Conservation (phyloP, 2,797 vertebrate species). For the Eulemur albifrons region DNA sequence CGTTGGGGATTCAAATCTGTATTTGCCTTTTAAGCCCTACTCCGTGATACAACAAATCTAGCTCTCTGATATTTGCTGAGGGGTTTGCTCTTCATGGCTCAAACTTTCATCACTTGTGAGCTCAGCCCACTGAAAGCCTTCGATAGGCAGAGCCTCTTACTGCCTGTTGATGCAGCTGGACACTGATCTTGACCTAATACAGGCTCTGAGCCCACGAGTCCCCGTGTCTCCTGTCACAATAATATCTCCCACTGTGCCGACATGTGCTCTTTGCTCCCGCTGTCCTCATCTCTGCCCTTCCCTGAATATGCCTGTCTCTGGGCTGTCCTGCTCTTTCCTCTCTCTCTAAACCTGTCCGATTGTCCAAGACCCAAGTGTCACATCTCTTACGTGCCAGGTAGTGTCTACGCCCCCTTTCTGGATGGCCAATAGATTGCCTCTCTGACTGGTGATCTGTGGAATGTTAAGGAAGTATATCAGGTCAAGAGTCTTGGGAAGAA, state of each 20-base stretch:
- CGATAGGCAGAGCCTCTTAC: neutral
- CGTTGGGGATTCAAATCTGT: neutral
- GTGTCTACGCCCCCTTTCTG: neutral
- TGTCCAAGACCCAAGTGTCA: neutral
- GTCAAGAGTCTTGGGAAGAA: neutral
- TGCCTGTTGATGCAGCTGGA: neutral
- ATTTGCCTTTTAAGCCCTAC: neutral
- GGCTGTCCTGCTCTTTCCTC: neutral
- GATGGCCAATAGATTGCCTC: neutral
- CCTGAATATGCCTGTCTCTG: neutral
- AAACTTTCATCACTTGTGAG: neutral
- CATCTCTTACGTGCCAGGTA: neutral
- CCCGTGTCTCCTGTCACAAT: neutral
- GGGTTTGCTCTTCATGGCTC: neutral
- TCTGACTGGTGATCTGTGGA: too few species aligned
- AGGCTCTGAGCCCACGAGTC: neutral
- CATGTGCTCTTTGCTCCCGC: neutral
- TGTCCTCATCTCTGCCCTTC: neutral
- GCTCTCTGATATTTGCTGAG: neutral
- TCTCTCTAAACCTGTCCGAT: neutral
- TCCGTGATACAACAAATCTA: neutral
- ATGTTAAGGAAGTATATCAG: neutral
- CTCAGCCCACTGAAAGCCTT: neutral
- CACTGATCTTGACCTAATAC: neutral
- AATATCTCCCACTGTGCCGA: neutral